A percentile compares a stretch with the other conserved stretches of the same genome.
phyloP scores from a whole-genome alignment of 1,140 invertebrate genomes.

The Cherax destructor region DNA sequence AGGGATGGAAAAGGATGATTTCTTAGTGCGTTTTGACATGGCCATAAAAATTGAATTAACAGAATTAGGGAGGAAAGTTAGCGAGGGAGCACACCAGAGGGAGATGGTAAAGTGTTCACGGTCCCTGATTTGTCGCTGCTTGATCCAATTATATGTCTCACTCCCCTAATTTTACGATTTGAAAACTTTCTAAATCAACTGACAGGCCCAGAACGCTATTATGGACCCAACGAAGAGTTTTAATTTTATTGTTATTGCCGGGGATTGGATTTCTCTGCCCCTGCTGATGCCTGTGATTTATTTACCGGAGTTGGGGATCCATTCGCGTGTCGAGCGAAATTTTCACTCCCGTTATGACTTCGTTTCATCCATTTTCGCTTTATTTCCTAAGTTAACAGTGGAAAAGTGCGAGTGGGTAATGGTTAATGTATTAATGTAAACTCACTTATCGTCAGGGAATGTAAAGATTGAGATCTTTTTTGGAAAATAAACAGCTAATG shows the following conservation, averaged over 20 bases:
- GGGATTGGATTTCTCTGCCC: slow-evolving; percentile 29
- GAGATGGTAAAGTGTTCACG: slow-evolving; percentile 51
- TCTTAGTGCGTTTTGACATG: slow-evolving; percentile 34
- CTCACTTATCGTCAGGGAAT: slow-evolving; percentile 18
- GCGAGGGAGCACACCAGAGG: slow-evolving; percentile 45
- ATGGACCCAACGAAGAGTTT: slow-evolving; percentile 53
- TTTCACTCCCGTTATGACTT: neutral
- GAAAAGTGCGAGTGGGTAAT: neutral
- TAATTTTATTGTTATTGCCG: slow-evolving; percentile 66
- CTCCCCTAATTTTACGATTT: slow-evolving; percentile 65
- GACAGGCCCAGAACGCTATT: slow-evolving; percentile 36
- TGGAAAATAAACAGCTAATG: neutral
- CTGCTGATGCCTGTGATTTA: slow-evolving; percentile 35
- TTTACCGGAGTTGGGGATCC: slow-evolving; percentile 13
- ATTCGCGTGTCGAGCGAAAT: slow-evolving; percentile 15
- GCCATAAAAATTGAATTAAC: slow-evolving; percentile 59
- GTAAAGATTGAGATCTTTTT: slow-evolving; percentile 21
- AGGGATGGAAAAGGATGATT: neutral
- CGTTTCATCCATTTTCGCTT: neutral
- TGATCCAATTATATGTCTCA: slow-evolving; percentile 57
- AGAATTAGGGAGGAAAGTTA: slow-evolving; percentile 39
- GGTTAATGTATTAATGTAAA: slow-evolving; percentile 26
- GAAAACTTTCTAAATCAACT: slow-evolving; percentile 68
- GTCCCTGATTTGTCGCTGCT: slow-evolving; percentile 44
- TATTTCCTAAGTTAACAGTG: neutral